Base-by-base conservation (phyloP, 2,797 vertebrate species). In the Darevskia nairensis region DNA sequence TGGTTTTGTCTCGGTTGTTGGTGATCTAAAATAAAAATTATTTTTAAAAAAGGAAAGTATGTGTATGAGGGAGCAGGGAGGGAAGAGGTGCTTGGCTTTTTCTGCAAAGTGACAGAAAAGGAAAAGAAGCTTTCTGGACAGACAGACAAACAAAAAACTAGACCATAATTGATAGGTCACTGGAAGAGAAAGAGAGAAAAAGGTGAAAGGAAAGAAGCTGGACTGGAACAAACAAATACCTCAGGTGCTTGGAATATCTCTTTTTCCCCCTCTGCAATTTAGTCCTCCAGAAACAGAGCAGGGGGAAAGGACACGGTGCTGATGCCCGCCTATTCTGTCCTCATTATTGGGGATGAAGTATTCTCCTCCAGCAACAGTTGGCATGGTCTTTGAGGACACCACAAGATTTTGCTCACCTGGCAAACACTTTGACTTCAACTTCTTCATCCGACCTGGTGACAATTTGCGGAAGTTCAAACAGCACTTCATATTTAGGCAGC, bases 401-500 rank as follows among this genome's bases (percentile, higher is more conserved):
- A 23, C 19, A 68, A 93, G 13, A 19, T 15, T 29, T 71, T 11
- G 71, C 81, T 32, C 35, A 87, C 86, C 80, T 87, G 80, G 39
- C 79, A 32, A 25, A 5, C 39, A 87, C 71, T 66, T 76, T 75
- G 55, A 87, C n/a, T 8, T 2, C 21, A 27, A 87, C 27, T 50
- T 66, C 71, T 74, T 82, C 10, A 66, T 87, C 80, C 0, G 2
- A 80, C 2, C 7, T 44, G 46, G 41, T 19, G 32, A 75, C 9
- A 41, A 82, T 10, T 17, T 55, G 7, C 29, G 64, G 61, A 11
- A 10, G 32, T 25, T 87, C 44, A 10, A 87, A 72, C 39, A 0
- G 0, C 27, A 82, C 32, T 87, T 6, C 74, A 66, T 89, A 93
- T 75, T 76, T 87, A 5, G 82, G 15, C 84, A 90, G 85, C 87